Evolutionary conservation across 2,888 invertebrate species (phyloP).

Genomic region (Tinea semifulvella): DNA sequence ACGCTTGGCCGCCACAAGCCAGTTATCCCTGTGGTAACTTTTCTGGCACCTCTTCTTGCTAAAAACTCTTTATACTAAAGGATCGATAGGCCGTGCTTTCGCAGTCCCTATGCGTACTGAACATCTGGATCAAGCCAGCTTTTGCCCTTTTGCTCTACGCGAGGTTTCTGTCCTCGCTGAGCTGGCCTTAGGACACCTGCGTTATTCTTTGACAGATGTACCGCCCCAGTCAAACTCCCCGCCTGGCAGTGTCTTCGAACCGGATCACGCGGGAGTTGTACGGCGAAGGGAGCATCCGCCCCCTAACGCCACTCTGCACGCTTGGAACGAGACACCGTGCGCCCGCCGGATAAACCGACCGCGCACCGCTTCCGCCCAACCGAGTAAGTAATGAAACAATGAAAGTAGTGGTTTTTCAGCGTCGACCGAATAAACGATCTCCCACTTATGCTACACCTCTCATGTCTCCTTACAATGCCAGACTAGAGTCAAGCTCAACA

Average conservation of each 20-base stretch:
- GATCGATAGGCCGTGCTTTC: slow-evolving; percentile 75
- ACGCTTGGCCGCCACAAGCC: slow-evolving; percentile 72
- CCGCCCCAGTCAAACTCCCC: slow-evolving; percentile 74
- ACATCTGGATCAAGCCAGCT: slow-evolving; percentile 73
- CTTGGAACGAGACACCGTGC: slow-evolving; percentile 38
- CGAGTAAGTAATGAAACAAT: slow-evolving; percentile 36
- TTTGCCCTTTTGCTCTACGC: slow-evolving; percentile 76
- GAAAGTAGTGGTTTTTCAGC: slow-evolving; percentile 39
- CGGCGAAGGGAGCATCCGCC: slow-evolving; percentile 34
- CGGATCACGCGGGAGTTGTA: slow-evolving; percentile 52
- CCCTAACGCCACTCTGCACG: slow-evolving; percentile 65
- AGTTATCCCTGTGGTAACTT: slow-evolving; percentile 78
- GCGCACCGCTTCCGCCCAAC: slow-evolving; percentile 31
- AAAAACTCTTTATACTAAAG: slow-evolving; percentile 65
- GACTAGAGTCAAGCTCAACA: slow-evolving; percentile 73
- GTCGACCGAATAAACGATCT: slow-evolving; percentile 40
- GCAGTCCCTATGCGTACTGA: slow-evolving; percentile 71
- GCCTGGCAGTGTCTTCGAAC: slow-evolving; percentile 68
- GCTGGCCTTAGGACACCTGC: slow-evolving; percentile 71
- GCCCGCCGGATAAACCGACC: slow-evolving; percentile 27
- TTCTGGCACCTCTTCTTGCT: slow-evolving; percentile 76
- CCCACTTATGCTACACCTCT: slow-evolving; percentile 70
- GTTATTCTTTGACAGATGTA: slow-evolving; percentile 73
- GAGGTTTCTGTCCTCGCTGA: slow-evolving; percentile 75
- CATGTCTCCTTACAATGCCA: slow-evolving; percentile 70